These are phyloP conservation scores for Butastur rufipennis DNA, from an alignment of 2,113 vertebrate species.

Conservation along the genomic window DNA sequence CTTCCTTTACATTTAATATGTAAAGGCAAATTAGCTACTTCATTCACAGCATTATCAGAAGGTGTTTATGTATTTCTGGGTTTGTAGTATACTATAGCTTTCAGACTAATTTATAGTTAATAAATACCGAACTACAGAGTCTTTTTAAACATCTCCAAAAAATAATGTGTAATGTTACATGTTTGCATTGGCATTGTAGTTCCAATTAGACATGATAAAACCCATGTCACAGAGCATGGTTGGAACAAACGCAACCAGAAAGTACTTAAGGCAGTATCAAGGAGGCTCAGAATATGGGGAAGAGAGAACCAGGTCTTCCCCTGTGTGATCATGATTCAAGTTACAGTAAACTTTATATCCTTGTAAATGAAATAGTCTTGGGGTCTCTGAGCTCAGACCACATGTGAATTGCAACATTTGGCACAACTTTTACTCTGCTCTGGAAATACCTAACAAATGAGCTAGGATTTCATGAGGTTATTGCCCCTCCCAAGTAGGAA, in stretches of 20 bases:
- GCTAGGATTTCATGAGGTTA: slow-evolving; percentile 2
- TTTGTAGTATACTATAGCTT: not conserved
- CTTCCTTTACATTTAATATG: not conserved
- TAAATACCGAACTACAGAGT: not conserved
- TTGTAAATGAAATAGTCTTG: slow-evolving; percentile 55
- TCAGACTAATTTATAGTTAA: not conserved
- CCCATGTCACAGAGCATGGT: not conserved
- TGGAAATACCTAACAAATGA: slow-evolving; percentile 60
- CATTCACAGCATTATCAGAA: not conserved
- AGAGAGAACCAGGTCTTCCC: not conserved
- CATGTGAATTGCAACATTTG: slow-evolving; percentile 52
- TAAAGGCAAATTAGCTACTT: not conserved
- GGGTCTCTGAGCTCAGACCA: slow-evolving; percentile 26
- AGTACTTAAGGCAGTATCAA: not conserved
- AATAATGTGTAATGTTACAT: not conserved
- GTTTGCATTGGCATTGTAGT: not conserved
- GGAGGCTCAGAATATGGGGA: not conserved
- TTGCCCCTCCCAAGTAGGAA: not conserved
- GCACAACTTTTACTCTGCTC: not conserved
- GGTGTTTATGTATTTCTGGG: not conserved
- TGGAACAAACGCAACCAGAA: not conserved
- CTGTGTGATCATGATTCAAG: not conserved
- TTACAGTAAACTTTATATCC: slow-evolving; percentile 44
- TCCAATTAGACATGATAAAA: not conserved
- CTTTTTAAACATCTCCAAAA: not conserved